A percentile compares a stretch with the other conserved stretches of the same genome.
These are phyloP conservation scores for Strigamia maritima DNA, from an alignment of 2,888 invertebrate genomes.

Conservation along the genomic window DNA sequence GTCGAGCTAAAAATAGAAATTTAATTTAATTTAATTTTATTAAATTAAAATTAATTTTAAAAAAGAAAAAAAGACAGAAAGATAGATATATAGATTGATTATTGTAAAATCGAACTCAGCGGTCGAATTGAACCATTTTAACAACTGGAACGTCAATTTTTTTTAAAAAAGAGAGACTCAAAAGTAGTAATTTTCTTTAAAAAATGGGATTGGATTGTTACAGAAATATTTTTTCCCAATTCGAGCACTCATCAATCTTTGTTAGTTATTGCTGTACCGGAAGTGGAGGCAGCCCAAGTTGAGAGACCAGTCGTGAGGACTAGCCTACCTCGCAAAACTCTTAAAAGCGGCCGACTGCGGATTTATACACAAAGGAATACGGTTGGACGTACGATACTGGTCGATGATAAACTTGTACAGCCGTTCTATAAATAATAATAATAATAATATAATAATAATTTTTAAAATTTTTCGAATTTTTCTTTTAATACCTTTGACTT, in stretches of 20 bases:
- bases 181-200: too few relatives aligned
- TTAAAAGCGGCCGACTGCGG: conserved; percentile 99
- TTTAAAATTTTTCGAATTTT: not conserved
- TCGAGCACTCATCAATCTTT: too few relatives aligned
- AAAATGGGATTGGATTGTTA: too few relatives aligned
- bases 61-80: too few relatives aligned
- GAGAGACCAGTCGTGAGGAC: conserved; percentile 40
- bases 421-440: conserved; percentile 74
- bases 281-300: conserved; percentile 26
- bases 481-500: conserved; percentile 92
- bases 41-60: too few relatives aligned
- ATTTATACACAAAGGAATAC: conserved; percentile 98
- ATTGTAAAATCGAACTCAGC: too few relatives aligned
- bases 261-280: conserved; percentile 39
- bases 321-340: conserved; percentile 94
- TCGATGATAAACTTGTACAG: conserved; percentile 99
- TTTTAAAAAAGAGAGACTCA: too few relatives aligned
- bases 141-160: too few relatives aligned
- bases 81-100: too few relatives aligned
- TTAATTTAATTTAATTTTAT: too few relatives aligned
- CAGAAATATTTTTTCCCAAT: too few relatives aligned
- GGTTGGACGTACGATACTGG: conserved; percentile 81
- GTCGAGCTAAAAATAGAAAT: conserved; percentile 76
- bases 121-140: too few relatives aligned
- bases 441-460: not conserved